phyloP scores from a whole-genome alignment of 2,888 invertebrate genomes.

The Halictus quadricinctus region DNA sequence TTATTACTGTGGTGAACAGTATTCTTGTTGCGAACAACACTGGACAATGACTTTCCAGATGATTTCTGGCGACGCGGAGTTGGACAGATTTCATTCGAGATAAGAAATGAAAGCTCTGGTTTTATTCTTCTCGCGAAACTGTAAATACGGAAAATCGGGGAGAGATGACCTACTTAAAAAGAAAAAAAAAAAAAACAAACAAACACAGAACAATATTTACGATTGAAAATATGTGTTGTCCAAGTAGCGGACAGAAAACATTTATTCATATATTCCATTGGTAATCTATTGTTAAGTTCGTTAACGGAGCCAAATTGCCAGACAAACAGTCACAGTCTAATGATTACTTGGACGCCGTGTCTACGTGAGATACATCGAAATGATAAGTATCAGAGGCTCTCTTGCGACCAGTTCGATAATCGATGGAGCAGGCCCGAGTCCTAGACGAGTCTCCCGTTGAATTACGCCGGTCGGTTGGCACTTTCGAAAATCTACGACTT shows the following conservation, averaged over 20 bases:
- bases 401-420: slow-evolving; percentile 51
- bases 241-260: background rate
- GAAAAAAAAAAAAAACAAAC: background rate
- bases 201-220: background rate
- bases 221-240: background rate
- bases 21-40: slow-evolving; percentile 6
- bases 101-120: background rate
- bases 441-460: slow-evolving; percentile 16
- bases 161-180: background rate
- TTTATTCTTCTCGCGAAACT: background rate
- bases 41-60: slow-evolving; percentile 15
- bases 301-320: too few species aligned
- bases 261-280: background rate
- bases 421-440: slow-evolving; percentile 39
- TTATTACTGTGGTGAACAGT: slow-evolving; percentile 16
- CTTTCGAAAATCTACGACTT: slow-evolving; percentile 36
- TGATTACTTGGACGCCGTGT: too few species aligned
- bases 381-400: slow-evolving; percentile 45
- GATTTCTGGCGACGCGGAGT: slow-evolving; percentile 4
- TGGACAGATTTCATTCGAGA: slow-evolving; percentile 5
- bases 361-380: background rate
- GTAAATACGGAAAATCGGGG: background rate
- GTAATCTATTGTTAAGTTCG: too few species aligned
- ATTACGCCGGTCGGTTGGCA: slow-evolving; percentile 20
- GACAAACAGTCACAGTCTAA: too few species aligned